phyloP scores from a whole-genome alignment of 2,797 vertebrate genomes.

The Alcedo atthis region DNA sequence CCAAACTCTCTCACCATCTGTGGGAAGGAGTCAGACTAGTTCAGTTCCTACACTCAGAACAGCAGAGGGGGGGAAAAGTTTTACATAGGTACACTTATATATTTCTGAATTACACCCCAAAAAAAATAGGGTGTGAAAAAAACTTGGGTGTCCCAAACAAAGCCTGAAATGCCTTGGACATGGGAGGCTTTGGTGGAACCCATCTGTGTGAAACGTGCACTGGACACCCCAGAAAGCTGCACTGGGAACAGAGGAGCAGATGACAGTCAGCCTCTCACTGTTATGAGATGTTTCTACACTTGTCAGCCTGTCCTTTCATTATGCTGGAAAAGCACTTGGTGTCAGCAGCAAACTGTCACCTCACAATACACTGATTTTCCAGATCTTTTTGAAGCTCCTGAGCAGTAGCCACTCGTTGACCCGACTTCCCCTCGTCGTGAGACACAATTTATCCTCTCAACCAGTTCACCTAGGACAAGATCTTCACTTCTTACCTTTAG shows the following conservation, averaged over 20 bases:
- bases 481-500: neutral
- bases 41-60: neutral
- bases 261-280: neutral
- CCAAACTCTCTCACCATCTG: slow-evolving; percentile 39
- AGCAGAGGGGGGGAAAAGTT: neutral
- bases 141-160: neutral
- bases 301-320: slow-evolving; percentile 5
- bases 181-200: neutral
- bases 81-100: neutral
- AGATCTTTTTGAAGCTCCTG: neutral
- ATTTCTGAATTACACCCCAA: neutral
- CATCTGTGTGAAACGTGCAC: neutral
- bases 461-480: neutral
- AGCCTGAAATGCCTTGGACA: neutral
- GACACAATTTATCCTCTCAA: neutral
- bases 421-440: neutral
- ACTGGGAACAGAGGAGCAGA: neutral
- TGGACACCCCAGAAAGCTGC: neutral
- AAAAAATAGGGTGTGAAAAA: neutral
- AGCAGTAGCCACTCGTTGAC: slow-evolving; percentile 12
- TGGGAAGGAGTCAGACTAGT: neutral
- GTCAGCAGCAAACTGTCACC: slow-evolving; percentile 19
- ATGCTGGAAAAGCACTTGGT: neutral
- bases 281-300: neutral
- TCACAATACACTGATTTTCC: neutral